Percentiles rank a stretch among this genome's conserved stretches.
phyloP scores from a whole-genome alignment of 2,113 vertebrate species.

The Desmodus rotundus region DNA sequence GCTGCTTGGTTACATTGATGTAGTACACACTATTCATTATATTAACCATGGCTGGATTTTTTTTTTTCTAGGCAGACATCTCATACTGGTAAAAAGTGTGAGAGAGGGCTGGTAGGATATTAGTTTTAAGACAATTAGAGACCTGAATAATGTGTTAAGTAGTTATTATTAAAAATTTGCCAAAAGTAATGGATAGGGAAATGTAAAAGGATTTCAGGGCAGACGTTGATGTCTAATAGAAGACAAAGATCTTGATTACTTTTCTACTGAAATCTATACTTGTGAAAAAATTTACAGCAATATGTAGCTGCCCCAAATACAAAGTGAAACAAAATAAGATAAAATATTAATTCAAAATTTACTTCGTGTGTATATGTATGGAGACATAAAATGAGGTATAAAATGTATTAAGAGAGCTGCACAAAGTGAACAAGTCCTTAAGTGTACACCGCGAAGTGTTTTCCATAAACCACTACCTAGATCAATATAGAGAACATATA shows the following conservation, averaged over 20 bases:
- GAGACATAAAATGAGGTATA: neutral
- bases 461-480: neutral
- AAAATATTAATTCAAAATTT: neutral
- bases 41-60: too few species aligned
- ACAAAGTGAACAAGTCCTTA: neutral
- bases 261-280: neutral
- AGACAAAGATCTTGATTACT: neutral
- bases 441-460: neutral
- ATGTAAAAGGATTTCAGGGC: neutral
- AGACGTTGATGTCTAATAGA: neutral
- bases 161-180: neutral
- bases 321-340: neutral
- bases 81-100: neutral
- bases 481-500: too few species aligned
- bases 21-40: too few species aligned
- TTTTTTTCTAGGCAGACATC: too few species aligned
- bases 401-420: neutral
- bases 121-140: neutral
- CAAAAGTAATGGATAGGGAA: neutral
- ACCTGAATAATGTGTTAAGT: neutral
- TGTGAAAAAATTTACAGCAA: neutral
- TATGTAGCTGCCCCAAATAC: neutral
- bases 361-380: neutral
- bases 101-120: neutral
- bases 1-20: too few species aligned